Evolutionary conservation across 2,888 invertebrate species (phyloP).

Genomic region (Cloeon dipterum): DNA sequence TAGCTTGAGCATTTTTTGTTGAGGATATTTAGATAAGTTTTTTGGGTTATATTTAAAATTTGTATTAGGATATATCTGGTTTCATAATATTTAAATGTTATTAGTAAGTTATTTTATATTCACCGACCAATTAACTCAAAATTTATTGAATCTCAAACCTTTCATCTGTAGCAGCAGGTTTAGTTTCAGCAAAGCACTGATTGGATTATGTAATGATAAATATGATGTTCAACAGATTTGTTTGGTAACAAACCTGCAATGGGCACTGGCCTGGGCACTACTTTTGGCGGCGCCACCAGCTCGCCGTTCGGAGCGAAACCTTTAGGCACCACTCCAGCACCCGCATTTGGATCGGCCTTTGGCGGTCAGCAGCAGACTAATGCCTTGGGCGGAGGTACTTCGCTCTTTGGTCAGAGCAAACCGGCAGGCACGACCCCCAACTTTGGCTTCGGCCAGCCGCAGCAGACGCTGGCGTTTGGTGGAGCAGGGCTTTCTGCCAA

Average conservation of each 20-base stretch:
- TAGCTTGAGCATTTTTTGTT: too few species aligned
- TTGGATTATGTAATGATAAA: too few species aligned
- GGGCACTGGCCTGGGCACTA: constrained; percentile 4
- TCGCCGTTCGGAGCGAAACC: constrained; percentile 1
- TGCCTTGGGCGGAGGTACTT: constrained; percentile 24
- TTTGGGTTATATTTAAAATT: too few species aligned
- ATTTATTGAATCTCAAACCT: too few species aligned
- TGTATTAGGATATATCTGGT: too few species aligned
- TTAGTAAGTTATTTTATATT: too few species aligned
- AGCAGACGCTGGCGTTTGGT: background rate
- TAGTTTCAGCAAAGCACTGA: too few species aligned
- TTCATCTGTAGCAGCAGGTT: too few species aligned
- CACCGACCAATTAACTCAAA: too few species aligned
- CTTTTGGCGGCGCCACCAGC: constrained; percentile 10
- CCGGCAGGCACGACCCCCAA: constrained; percentile 11
- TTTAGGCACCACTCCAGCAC: constrained; percentile 12
- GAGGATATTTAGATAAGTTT: too few species aligned
- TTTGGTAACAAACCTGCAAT: constrained; percentile 6
- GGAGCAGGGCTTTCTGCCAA: too few species aligned
- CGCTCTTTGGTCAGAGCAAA: constrained; percentile 13
- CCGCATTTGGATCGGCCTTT: constrained; percentile 23
- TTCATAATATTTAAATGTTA: too few species aligned
- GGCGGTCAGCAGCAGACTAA: constrained; percentile 23
- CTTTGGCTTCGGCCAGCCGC: constrained; percentile 12
- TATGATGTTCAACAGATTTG: constrained; percentile 6